Base-by-base conservation (phyloP, 2,797 vertebrate species). In the Chiroxiphia lanceolata region DNA sequence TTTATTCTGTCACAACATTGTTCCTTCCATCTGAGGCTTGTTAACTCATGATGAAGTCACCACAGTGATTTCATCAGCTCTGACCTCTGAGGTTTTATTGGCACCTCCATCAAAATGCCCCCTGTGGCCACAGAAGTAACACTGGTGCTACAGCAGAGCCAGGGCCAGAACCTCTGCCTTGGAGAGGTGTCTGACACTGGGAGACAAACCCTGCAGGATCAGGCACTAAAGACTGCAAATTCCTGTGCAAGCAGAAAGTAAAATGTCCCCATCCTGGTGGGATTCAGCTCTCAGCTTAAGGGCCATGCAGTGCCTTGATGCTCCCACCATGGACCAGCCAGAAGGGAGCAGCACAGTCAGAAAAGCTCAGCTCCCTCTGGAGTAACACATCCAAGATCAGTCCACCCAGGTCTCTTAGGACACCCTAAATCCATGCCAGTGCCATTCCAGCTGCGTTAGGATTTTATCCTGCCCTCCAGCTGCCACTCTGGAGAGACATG, bases 301-400 rank as follows among this genome's bases (percentile, higher is more conserved):
- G 33, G n/a, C 26, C 13, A 18, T 23, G 15, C 20, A 21, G 31
- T 33, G 44, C 27, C 17, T 59, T 4, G 2, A 13, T 27, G 25
- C 2, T 88, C 42, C 51, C 45, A 25, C 9, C 0, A 0, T 11
- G 34, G 47, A 40, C 13, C 26, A 59, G 51, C 18, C 10, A 64
- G 45, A 18, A 5, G 6, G 38, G 42, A 12, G 22, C 10, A 11
- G 21, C 0, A 6, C 1, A 23, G 60, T 4, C 64, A 77, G 75
- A 54, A 25, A 15, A 36, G 38, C 33, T 80, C 77, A 45, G 33
- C 13, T 82, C 34, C 53, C 29, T 48, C 80, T 77, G 83, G 26
- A 68, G 13, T 20, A 23, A 33, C 40, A 59, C 0, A 16, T 7
- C 6, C 8, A 0, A 50, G n/a, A 15, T 64, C 36, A 40, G 11